These are phyloP conservation scores for Sorex araneus DNA, from an alignment of 2,113 vertebrate genomes.

Conservation along the genomic window DNA sequence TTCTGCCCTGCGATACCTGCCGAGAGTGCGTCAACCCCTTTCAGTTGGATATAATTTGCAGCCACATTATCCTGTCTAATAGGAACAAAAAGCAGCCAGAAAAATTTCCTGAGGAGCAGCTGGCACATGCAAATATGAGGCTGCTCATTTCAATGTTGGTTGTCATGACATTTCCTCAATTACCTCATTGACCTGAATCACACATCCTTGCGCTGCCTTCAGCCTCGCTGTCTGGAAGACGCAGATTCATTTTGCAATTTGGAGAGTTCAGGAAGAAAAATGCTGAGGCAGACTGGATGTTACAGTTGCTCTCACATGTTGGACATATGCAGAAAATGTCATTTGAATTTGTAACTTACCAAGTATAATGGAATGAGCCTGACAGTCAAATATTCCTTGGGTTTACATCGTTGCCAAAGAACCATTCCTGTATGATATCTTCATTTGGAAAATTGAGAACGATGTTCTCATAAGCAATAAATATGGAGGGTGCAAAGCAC, in stretches of 20 bases:
- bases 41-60: constrained; percentile 70
- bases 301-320: constrained; percentile 1
- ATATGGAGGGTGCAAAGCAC: background rate
- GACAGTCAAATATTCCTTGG: constrained; percentile 6
- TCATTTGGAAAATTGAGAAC: constrained; percentile 45
- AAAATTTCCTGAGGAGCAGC: constrained; percentile 65
- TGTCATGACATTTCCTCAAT: constrained; percentile 76
- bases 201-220: constrained; percentile 1
- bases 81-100: constrained; percentile 65
- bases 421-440: background rate
- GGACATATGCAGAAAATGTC: constrained; percentile 20
- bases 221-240: constrained; percentile 18
- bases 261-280: constrained; percentile 23
- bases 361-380: constrained; percentile 1
- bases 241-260: constrained; percentile 50
- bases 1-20: constrained; percentile 32
- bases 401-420: constrained; percentile 59
- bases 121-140: constrained; percentile 59
- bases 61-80: constrained; percentile 63
- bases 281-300: background rate
- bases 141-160: constrained; percentile 74
- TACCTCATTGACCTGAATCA: constrained; percentile 62
- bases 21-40: constrained; percentile 28
- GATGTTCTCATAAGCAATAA: constrained; percentile 10
- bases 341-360: constrained; percentile 39